Evolutionary conservation across 2,888 invertebrate genomes (phyloP).

Genomic region (Barypeithes pellucidus): DNA sequence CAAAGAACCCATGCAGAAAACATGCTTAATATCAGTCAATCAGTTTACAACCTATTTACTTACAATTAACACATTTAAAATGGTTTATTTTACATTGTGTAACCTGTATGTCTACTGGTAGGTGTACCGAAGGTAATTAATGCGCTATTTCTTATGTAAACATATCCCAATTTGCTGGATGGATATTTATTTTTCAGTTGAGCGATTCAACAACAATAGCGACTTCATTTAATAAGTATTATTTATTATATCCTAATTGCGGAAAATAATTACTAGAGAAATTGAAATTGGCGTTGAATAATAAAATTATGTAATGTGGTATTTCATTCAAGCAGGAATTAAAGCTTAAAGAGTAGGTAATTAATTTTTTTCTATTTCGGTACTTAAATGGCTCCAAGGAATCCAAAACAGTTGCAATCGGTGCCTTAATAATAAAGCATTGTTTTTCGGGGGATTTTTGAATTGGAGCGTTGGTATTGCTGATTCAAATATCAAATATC

Average conservation of each 20-base stretch:
- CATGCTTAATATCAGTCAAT: too few relatives aligned
- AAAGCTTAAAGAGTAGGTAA: not conserved
- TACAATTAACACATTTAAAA: not conserved
- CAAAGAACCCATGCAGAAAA: too few relatives aligned
- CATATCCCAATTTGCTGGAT: conserved; percentile 7
- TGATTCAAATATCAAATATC: too few relatives aligned
- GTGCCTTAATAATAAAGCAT: too few relatives aligned
- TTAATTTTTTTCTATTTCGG: too few relatives aligned
- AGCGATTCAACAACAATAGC: conserved; percentile 27
- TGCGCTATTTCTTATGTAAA: conserved; percentile 15
- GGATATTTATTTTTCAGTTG: conserved; percentile 25
- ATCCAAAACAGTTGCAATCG: too few relatives aligned
- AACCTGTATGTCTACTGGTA: not conserved
- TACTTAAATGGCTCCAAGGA: too few relatives aligned
- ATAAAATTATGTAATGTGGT: not conserved
- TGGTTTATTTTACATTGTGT: conserved; percentile 4
- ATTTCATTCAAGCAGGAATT: not conserved
- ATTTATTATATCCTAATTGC: conserved; percentile 2
- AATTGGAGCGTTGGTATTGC: too few relatives aligned
- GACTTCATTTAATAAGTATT: conserved; percentile 10
- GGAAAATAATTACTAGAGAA: conserved; percentile 17
- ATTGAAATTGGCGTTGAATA: conserved; percentile 23
- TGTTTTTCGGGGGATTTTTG: too few relatives aligned
- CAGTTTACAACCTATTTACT: not conserved
- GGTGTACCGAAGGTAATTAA: conserved; percentile 3